Conservation (phyloP, 1,140 invertebrate genomes). For the Atta texana region DNA sequence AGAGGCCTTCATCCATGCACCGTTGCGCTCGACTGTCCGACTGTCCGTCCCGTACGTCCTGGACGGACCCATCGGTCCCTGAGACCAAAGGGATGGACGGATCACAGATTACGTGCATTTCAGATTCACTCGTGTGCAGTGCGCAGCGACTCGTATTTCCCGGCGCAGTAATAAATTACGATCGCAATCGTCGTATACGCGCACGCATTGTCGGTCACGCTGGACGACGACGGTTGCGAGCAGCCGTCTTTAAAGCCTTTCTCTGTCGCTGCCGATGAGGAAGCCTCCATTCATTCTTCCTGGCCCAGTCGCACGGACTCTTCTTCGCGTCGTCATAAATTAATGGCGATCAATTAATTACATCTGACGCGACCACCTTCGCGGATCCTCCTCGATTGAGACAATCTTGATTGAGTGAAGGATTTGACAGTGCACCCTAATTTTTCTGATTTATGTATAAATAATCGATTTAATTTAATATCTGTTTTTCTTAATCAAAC, state of each 20-base stretch:
- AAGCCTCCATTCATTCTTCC: neutral
- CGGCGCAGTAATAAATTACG: constrained; percentile 72
- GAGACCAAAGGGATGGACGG: constrained; percentile 66
- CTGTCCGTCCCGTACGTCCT: constrained; percentile 42
- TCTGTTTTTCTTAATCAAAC: neutral
- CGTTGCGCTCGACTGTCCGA: constrained; percentile 64
- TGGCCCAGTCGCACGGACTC: neutral
- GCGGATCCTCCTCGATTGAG: neutral
- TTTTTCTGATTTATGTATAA: neutral
- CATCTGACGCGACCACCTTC: neutral
- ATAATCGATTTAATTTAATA: neutral
- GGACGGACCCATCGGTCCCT: constrained; percentile 26
- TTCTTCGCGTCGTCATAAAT: neutral
- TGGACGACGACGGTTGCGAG: constrained; percentile 24
- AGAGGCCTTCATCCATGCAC: constrained; percentile 51
- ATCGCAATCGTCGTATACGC: constrained; percentile 69
- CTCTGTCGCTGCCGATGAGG: neutral
- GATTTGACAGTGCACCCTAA: neutral
- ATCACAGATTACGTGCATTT: constrained; percentile 70
- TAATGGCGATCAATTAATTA: constrained; percentile 45
- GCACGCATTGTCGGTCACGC: constrained; percentile 47
- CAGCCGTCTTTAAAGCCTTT: neutral
- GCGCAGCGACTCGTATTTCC: constrained; percentile 55
- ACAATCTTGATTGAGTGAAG: neutral
- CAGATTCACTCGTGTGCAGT: constrained; percentile 67